Conservation (phyloP, 1,140 invertebrate species). For the Drosophila sucinea region DNA sequence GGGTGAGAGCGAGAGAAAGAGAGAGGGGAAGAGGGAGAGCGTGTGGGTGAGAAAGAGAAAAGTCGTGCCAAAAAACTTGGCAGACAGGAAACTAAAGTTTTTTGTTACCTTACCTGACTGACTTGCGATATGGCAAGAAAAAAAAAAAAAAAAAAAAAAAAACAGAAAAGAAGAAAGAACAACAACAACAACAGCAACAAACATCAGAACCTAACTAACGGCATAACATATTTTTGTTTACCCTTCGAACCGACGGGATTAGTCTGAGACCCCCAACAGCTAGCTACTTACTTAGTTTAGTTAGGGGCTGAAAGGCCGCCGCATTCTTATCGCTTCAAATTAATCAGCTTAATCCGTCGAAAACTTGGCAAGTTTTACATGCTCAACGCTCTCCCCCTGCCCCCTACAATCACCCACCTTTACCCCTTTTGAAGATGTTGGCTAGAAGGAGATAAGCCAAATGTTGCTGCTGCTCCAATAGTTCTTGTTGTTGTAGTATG, state of each 20-base stretch:
- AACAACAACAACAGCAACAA: constrained; percentile 10
- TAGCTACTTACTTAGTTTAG: constrained; percentile 11
- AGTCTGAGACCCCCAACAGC: constrained; percentile 31
- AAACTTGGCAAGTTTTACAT: constrained; percentile 68
- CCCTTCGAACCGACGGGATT: constrained; percentile 74
- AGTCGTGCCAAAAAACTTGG: constrained; percentile 64
- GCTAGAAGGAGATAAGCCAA: constrained; percentile 69
- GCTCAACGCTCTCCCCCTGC: background rate
- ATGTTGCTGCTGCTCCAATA: constrained; percentile 23
- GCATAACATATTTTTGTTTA: constrained; percentile 79
- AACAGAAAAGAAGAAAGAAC: background rate
- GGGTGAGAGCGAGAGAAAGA: background rate
- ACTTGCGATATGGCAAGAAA: constrained; percentile 56
- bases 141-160: background rate
- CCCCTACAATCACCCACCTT: background rate
- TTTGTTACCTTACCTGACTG: constrained; percentile 76
- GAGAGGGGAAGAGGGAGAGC: constrained; percentile 21
- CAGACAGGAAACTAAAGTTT: constrained; percentile 79
- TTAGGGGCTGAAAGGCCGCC: constrained; percentile 44
- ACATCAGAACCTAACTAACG: constrained; percentile 48
- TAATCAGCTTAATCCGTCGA: constrained; percentile 81
- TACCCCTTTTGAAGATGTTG: constrained; percentile 47
- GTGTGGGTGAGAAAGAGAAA: background rate
- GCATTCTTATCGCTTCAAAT: constrained; percentile 76
- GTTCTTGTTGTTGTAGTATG: constrained; percentile 36